Percentiles rank a stretch among this genome's conserved stretches.
These are phyloP conservation scores for Ardeotis arabs DNA, from an alignment of 2,113 vertebrate genomes.

Conservation along the genomic window DNA sequence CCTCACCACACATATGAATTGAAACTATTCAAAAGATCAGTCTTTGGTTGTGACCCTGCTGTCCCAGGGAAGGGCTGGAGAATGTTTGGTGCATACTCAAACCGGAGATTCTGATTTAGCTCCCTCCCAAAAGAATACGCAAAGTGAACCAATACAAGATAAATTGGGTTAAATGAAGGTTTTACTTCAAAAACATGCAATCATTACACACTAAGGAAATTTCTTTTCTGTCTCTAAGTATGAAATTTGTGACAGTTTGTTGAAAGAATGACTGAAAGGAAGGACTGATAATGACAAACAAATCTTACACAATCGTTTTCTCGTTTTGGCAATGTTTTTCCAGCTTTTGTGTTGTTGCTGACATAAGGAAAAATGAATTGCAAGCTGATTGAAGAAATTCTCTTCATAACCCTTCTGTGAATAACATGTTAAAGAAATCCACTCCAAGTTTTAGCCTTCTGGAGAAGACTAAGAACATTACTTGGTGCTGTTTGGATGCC, in stretches of 20 bases:
- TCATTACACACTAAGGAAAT: neutral
- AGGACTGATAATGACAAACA: neutral
- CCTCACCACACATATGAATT: neutral
- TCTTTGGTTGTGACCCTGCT: neutral
- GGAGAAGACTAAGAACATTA: neutral
- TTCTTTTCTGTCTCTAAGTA: neutral
- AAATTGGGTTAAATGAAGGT: neutral
- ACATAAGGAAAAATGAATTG: neutral
- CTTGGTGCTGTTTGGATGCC: neutral
- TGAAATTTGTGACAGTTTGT: neutral
- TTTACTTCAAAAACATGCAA: neutral
- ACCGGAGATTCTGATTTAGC: neutral
- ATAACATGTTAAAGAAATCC: neutral
- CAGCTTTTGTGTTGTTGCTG: neutral
- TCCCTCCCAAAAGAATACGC: neutral
- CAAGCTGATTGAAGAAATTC: neutral
- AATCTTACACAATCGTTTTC: neutral
- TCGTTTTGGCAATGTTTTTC: neutral
- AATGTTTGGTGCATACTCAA: neutral
- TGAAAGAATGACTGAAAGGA: neutral
- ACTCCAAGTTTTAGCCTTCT: neutral
- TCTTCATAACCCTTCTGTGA: neutral
- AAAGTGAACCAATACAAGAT: neutral
- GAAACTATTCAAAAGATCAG: neutral
- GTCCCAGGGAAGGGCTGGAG: neutral